Conservation (phyloP, 2,888 invertebrate species). For the Tipula vernalis region DNA sequence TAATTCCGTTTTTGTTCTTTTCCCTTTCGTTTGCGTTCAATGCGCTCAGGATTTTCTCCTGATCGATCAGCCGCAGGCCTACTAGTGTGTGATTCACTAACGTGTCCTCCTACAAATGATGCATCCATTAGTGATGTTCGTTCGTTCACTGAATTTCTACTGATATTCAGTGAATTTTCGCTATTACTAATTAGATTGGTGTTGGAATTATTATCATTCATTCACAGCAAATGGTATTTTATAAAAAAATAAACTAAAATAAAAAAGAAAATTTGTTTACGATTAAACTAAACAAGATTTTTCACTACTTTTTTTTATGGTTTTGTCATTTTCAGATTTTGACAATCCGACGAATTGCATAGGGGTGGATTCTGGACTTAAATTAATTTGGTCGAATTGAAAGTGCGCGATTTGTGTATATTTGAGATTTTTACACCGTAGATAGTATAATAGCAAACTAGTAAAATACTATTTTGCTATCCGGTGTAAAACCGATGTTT, state of each 20-base stretch:
- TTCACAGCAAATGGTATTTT: not conserved
- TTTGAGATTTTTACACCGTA: too few species aligned
- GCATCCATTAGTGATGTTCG: conserved; percentile 70
- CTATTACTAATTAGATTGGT: conserved; percentile 5
- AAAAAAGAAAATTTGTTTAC: not conserved
- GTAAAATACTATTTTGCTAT: too few species aligned
- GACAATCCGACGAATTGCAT: not conserved
- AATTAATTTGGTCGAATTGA: too few species aligned
- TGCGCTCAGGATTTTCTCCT: conserved; percentile 30
- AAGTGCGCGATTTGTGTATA: too few species aligned
- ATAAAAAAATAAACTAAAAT: not conserved
- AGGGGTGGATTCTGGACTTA: not conserved
- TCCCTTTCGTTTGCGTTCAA: not conserved
- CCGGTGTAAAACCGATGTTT: too few species aligned
- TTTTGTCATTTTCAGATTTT: not conserved
- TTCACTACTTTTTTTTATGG: not conserved
- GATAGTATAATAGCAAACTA: too few species aligned
- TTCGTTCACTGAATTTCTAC: conserved; percentile 34
- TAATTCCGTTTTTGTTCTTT: conserved; percentile 23
- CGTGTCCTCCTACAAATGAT: conserved; percentile 42
- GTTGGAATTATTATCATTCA: not conserved
- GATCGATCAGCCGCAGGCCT: conserved; percentile 11
- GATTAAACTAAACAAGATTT: not conserved
- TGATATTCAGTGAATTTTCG: not conserved
- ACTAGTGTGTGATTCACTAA: conserved; percentile 45